Evolutionary conservation across 2,888 invertebrate species (phyloP), one percentile per base, ranked within the genome.

Genomic region (Eupeodes latifasciatus): DNA sequence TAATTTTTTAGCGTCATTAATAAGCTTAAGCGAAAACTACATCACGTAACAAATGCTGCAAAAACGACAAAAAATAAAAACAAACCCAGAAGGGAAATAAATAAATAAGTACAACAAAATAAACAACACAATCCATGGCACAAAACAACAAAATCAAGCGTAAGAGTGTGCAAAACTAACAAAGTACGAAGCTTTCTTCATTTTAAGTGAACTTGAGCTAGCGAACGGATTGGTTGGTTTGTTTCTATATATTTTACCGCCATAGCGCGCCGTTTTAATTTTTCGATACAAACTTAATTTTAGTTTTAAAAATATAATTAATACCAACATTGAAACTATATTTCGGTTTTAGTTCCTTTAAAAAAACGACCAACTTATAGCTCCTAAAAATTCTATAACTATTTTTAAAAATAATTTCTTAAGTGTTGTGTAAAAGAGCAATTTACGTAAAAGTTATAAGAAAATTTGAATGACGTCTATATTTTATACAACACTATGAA

Each of bases 1-100:
- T 78, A 74, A 59, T 89, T 85, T 89, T 85, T 89, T 85, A 89
- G 81, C 89, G 89, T 89, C 89, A 89, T 89, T 89, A 89, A 89
- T 85, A 85, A 89, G 89, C 89, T 89, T 89, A 89, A 79, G 81
- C 85, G 81, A 89, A 77, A 89, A 76, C 75, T 62, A 81, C 81
- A 72, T 85, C 81, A 85, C 78, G 55, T 85, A 82, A 89, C 82
- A 78, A 76, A 66, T 77, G 47, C 69, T 77, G 47, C 69, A 74
- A 81, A 75, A 75, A 55, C 16, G 71, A 71, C 36, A 19, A 19
- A 16, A 64, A 47, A 67, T 44, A 83, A 75, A 77, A 74, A 67
- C 62, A 79, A 84, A 67, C 74, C 72, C 59, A 71, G 27, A 85
- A 85, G 49, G 44, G 16, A 77, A 62, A 77, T 59, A 75, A 81